These are phyloP conservation scores for Nannoperca australis DNA, from an alignment of 2,797 vertebrate species.

Conservation along the genomic window DNA sequence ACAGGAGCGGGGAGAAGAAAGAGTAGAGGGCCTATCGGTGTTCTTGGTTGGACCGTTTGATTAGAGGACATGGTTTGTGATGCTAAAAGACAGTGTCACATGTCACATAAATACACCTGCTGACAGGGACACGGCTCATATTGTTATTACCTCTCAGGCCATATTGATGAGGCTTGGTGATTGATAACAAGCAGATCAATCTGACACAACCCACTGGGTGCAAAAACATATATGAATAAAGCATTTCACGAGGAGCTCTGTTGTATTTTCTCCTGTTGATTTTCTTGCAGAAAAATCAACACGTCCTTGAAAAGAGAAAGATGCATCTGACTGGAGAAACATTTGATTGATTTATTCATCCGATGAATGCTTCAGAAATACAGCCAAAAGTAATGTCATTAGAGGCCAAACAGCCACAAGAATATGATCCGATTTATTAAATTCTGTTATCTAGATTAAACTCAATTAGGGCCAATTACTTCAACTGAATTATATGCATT, in stretches of 20 bases:
- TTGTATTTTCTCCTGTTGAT: not conserved
- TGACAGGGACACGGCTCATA: constrained; percentile 29
- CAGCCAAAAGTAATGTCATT: constrained; percentile 19
- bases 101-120: constrained; percentile 50
- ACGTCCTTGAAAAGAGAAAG: not conserved
- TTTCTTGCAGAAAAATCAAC: constrained; percentile 18
- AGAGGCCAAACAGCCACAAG: constrained; percentile 31
- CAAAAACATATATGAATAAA: constrained; percentile 18
- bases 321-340: not conserved
- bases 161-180: constrained; percentile 44
- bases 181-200: constrained; percentile 32
- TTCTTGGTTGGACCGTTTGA: constrained; percentile 64
- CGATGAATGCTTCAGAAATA: constrained; percentile 5
- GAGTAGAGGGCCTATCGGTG: constrained; percentile 34
- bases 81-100: constrained; percentile 62
- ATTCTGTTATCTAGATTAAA: constrained; percentile 45
- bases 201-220: constrained; percentile 16
- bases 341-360: constrained; percentile 37
- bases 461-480: constrained; percentile 58
- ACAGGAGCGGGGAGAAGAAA: constrained; percentile 59
- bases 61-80: constrained; percentile 56
- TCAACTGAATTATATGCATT: constrained; percentile 45
- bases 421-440: constrained; percentile 52
- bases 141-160: constrained; percentile 16
- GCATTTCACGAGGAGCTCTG: constrained; percentile 11